phyloP scores from a whole-genome alignment of 1,140 invertebrate genomes.

The Hylyphantes graminicola region DNA sequence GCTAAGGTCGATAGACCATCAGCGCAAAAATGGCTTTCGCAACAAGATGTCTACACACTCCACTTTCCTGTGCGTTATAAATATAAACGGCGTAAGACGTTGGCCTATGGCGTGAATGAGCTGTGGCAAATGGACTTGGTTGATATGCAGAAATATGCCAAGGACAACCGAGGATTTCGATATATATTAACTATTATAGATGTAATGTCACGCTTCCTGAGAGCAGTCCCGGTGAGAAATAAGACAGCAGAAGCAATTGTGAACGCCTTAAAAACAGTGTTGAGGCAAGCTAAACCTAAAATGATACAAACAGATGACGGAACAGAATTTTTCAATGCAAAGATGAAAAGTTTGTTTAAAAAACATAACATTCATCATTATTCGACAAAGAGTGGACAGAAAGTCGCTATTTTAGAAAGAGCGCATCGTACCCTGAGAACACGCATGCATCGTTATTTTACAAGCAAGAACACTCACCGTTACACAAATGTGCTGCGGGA shows the following conservation, averaged over 20 bases:
- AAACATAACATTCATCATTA: background rate
- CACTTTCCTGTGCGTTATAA: slow-evolving; percentile 5
- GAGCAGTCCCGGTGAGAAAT: background rate
- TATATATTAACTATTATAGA: background rate
- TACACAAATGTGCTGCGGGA: slow-evolving; percentile 1
- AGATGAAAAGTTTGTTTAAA: slow-evolving; percentile 3
- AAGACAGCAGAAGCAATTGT: background rate
- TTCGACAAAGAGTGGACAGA: background rate
- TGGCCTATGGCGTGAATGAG: background rate
- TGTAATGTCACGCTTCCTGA: background rate
- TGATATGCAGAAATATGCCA: background rate
- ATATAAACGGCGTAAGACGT: background rate
- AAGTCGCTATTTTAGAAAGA: slow-evolving; percentile 4
- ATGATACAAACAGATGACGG: slow-evolving; percentile 9
- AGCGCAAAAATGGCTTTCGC: background rate
- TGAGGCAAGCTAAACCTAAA: background rate
- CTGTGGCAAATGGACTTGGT: background rate
- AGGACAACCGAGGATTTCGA: background rate
- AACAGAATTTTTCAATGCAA: background rate
- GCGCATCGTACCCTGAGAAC: background rate
- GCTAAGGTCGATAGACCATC: background rate
- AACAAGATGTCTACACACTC: background rate
- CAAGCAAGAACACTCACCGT: slow-evolving; percentile 1
- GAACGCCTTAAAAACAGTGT: background rate
- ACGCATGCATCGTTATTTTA: background rate